Conservation (phyloP, 2,888 invertebrate genomes). For the Agrilus biguttatus region DNA sequence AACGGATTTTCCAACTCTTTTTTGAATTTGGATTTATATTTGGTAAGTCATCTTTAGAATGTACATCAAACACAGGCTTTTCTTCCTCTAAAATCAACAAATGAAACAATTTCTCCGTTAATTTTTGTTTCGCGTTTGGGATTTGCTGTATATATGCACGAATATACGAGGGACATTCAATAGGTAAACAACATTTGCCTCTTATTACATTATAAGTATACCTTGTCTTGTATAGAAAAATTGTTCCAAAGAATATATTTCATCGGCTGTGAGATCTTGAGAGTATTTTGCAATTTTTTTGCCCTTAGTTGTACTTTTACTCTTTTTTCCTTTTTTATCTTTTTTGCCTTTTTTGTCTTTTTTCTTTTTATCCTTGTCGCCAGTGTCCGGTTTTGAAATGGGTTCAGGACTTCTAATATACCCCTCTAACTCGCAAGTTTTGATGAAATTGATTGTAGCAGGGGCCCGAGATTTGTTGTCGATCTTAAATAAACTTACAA, state of each 20-base stretch:
- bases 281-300: conserved; percentile 11
- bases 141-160: too few relatives aligned
- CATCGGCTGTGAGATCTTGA: conserved; percentile 11
- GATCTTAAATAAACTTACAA: conserved; percentile 7
- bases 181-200: not conserved
- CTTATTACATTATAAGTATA: not conserved
- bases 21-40: conserved; percentile 4
- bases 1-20: conserved; percentile 7
- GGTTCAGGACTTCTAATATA: conserved; percentile 7
- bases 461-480: conserved; percentile 10
- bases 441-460: conserved; percentile 10
- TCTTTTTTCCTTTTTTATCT: not conserved
- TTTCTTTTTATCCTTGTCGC: conserved; percentile 4
- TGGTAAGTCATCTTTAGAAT: too few relatives aligned
- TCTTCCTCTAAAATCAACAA: too few relatives aligned
- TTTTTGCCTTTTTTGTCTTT: conserved; percentile 2
- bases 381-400: not conserved
- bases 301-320: not conserved
- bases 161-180: too few relatives aligned
- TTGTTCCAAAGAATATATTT: conserved; percentile 12
- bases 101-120: too few relatives aligned
- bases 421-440: conserved; percentile 15
- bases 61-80: too few relatives aligned
- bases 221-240: conserved; percentile 9
- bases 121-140: too few relatives aligned